Base-by-base conservation (phyloP, 2,113 vertebrate genomes). In the Phrynocephalus versicolor region DNA sequence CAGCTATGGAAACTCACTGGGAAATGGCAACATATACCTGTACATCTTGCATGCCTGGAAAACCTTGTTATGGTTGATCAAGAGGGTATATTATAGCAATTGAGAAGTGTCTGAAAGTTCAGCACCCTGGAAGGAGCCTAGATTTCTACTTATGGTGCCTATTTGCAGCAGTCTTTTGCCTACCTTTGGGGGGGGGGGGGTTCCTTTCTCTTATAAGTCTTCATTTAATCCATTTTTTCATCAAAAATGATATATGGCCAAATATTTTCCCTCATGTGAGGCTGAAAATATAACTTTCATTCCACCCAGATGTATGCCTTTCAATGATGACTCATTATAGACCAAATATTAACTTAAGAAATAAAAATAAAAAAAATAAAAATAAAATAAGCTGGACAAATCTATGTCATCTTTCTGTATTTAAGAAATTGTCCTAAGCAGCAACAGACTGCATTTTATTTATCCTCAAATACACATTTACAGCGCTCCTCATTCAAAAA, bases 401-500 rank as follows among this genome's bases (percentile, higher is more conserved):
- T 37, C 80, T 82, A 87, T 51, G 82, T 79, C 90, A 84, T 72
- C 71, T 35, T 65, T 37, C 79, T 91, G 86, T 37, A 21, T 55
- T 81, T 55, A 45, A 33, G 86, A 41, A 21, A 78, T 69, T 23
- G 7, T 3, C 16, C 45, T 51, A 39, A 1, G 45, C 67, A 55
- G 37, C 64, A 39, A 78, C 35, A 23, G 84, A 85, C 10, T 37
- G 81, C 76, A 1, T 2, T 85, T 89, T 15, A 72, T 72, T 84
- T 41, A 83, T 83, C 85, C 84, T 77, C 90, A 88, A 87, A 77
- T 58, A 87, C 76, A 65, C n/a, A 14, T 18, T 84, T 64, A 72
- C 25, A 19, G 2, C 41, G 90, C 87, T 70, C 84, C 55, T 83
- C 90, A 90, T 6, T 60, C 77, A 0, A 33, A 77, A 4, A 58